Base-by-base conservation (phyloP, 1,140 invertebrate genomes). In the Vanessa tameamea region DNA sequence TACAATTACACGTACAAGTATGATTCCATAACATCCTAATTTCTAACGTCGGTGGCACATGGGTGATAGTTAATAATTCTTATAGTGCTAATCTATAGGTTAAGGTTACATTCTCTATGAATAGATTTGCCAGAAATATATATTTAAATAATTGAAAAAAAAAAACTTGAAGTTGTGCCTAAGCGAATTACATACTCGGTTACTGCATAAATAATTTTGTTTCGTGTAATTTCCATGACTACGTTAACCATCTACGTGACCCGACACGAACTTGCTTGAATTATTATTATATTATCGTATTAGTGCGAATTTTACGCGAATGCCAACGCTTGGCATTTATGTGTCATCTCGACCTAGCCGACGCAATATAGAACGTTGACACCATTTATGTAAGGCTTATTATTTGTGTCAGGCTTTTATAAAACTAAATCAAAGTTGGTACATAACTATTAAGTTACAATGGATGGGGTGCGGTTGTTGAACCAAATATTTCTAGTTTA, bases 261-360 rank as follows among this genome's bases (percentile, higher is more conserved):
- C 23, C 12, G 53, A 57, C 53, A 57, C 53, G 50, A 53, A 53
- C 14, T 57, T 57, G 53, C 53, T 12, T 23, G 16, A 57, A 23
- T 57, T 57, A 57, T 57, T 57, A 57, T 57, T 23, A 57, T 23
- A 57, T 57, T 57, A 57, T 57, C 53, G 23, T 23, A 57, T 57
- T 57, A 23, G 16, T 16, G 16, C 23, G n/a, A 57, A 23, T 57
- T 53, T 57, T 57, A 20, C 23, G 16, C 20, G 16, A 57, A 57
- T 57, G 53, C 53, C 53, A 57, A 57, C 16, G 53, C 20, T 57
- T 57, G 53, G n/a, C 53, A 57, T 57, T 57, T 57, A 43, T 43
- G 53, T 57, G 53, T 57, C 20, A 57, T 57, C 53, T 57, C 53
- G 15, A 57, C 20, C 15, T 26, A 26, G 20, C 53, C 53, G 53